Base-by-base conservation (phyloP, 2,888 invertebrate species). In the Cheilosia variabilis region DNA sequence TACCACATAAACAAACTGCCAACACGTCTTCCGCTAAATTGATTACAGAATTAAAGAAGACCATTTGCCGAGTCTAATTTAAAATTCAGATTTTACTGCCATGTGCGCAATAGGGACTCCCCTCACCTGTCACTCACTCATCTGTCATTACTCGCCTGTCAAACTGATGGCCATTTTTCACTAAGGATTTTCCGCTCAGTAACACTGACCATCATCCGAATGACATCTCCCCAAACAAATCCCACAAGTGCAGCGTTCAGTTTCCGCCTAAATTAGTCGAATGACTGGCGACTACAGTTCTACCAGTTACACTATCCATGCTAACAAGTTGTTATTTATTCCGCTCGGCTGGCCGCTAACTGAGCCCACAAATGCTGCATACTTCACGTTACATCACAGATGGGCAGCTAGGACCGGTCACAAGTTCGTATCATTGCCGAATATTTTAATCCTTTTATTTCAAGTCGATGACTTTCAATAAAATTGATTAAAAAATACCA, bases 401-500 rank as follows among this genome's bases (percentile, higher is more conserved):
- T 86, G 86, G 81, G 57, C 76, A 76, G 58, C 22, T 45, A 15
- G 45, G 45, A 76, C 10, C 63, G 71, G 71, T 72, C 66, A 77
- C 55, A 65, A 72, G 72, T 31, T 65, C 57, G 57, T 66, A 69
- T 84, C 75, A 75, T 53, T 75, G 63, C 41, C 43, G 72, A 81
- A 81, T 86, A 81, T 76, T 81, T 86, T 86, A 86, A 86, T 81
- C 86, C 86, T 86, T 86, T 86, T 81, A 86, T 81, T 86, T 86
- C 86, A 86, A 86, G 76, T 86, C 68, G 72, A 81, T 86, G 86
- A 86, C 86, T 81, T 77, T 86, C 86, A 81, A 81, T 86, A 86
- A 86, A 77, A 71, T 86, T 86, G 80, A 86, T 81, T 81, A 86
- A 86, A 86, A 86, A 80, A 55, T 71, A 43, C 55, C 69, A 58